A percentile compares a stretch with the other conserved stretches of the same genome.
phyloP scores from a whole-genome alignment of 2,888 invertebrate genomes.

The Andrena fulva region DNA sequence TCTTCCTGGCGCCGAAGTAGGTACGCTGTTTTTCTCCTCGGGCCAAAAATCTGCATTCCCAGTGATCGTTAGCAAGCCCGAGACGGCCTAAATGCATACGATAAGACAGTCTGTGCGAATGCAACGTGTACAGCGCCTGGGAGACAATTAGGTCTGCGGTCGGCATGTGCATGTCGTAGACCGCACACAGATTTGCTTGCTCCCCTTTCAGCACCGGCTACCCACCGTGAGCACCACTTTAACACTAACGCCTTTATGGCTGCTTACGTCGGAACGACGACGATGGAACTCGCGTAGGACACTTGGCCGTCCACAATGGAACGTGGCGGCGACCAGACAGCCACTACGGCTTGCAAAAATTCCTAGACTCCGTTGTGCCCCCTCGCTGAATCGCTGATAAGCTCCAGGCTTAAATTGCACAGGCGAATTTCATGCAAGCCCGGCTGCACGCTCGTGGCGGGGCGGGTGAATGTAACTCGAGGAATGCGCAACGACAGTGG shows the following conservation, averaged over 20 bases:
- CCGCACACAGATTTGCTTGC: constrained; percentile 26
- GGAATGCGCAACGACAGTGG: neutral
- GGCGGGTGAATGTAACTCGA: neutral
- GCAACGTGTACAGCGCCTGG: constrained; percentile 27
- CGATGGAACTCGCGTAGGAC: constrained; percentile 18
- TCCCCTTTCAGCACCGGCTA: constrained; percentile 17
- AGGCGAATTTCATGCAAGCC: neutral
- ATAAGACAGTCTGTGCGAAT: constrained; percentile 52
- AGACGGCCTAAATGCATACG: constrained; percentile 59
- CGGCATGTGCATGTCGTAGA: constrained; percentile 31
- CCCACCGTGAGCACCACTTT: constrained; percentile 22
- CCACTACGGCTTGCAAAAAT: constrained; percentile 30
- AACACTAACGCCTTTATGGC: constrained; percentile 53
- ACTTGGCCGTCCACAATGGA: constrained; percentile 23
- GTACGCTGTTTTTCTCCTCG: constrained; percentile 21
- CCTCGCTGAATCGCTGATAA: constrained; percentile 34
- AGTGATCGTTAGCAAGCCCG: constrained; percentile 50
- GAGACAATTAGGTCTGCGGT: constrained; percentile 62
- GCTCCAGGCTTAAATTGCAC: neutral
- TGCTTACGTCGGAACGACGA: constrained; percentile 33
- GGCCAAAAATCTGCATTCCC: constrained; percentile 51
- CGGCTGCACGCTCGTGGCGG: neutral
- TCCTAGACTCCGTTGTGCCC: neutral
- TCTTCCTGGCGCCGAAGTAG: constrained; percentile 27
- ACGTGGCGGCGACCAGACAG: constrained; percentile 30